Evolutionary conservation across 2,797 vertebrate genomes (phyloP).

Genomic region (Phrynocephalus forsythii): DNA sequence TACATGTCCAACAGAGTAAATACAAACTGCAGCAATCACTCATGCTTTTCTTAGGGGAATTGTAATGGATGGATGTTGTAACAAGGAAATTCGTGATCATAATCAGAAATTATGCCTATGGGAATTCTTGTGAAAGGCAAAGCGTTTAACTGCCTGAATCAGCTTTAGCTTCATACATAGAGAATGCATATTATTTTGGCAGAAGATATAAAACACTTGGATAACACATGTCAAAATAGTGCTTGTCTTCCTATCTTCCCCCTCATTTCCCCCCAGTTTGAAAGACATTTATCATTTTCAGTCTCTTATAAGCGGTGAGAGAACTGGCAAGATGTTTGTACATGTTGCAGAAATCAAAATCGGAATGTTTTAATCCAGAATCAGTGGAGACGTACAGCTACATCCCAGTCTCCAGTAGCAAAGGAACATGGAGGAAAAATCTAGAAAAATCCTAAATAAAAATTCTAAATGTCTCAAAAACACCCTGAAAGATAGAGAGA

Average conservation of each 20-base stretch:
- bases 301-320: not conserved
- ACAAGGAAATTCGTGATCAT: not conserved
- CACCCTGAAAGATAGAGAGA: not conserved
- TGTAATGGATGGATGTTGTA: not conserved
- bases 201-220: constrained; percentile 14
- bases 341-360: constrained; percentile 9
- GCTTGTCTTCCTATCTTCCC: not conserved
- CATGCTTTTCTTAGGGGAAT: not conserved
- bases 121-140: constrained; percentile 14
- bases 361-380: too few relatives aligned
- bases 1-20: not conserved
- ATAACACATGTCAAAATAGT: constrained; percentile 22
- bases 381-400: too few relatives aligned
- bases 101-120: not conserved
- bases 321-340: constrained; percentile 4
- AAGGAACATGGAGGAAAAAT: too few relatives aligned
- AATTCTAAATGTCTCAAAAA: not conserved
- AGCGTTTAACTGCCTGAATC: constrained; percentile 13
- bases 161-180: not conserved
- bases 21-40: not conserved
- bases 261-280: not conserved
- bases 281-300: constrained; percentile 6
- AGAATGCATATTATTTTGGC: constrained; percentile 7
- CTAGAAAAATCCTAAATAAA: not conserved
- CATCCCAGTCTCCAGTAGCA: too few relatives aligned